A percentile compares a stretch with the other conserved stretches of the same genome.
These are phyloP conservation scores for Chouioia cunea DNA, from an alignment of 2,888 invertebrate genomes.

Conservation along the genomic window DNA sequence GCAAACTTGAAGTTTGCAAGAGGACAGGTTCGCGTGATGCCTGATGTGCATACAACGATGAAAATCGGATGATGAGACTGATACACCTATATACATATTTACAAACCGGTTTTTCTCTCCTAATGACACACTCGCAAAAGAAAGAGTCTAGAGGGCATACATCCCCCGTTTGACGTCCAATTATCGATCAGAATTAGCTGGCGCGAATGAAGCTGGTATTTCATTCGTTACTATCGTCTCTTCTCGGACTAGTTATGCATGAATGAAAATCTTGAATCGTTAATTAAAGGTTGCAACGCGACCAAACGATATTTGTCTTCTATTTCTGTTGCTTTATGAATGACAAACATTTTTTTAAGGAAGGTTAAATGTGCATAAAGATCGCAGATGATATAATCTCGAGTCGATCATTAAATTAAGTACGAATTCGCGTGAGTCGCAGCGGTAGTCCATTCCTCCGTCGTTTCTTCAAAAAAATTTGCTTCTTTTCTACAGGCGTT, in stretches of 20 bases:
- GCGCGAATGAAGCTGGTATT: neutral
- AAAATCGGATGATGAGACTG: no score
- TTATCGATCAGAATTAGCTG: conserved; percentile 48
- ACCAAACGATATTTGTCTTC: no score
- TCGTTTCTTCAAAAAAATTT: no score
- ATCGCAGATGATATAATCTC: neutral
- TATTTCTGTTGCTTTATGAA: neutral
- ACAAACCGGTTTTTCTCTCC: conserved; percentile 19
- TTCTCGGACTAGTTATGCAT: neutral
- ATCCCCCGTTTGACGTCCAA: conserved; percentile 28
- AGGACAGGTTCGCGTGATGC: no score
- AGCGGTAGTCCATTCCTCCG: neutral
- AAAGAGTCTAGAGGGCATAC: neutral
- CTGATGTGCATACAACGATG: no score
- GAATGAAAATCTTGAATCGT: no score
- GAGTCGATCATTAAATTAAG: conserved; percentile 12
- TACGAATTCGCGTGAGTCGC: conserved; percentile 27
- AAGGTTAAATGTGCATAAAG: no score
- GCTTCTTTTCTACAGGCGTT: no score
- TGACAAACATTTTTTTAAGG: no score
- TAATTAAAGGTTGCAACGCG: no score
- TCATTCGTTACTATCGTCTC: neutral
- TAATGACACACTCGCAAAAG: neutral
- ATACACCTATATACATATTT: no score
- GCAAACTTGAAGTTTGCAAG: no score